A percentile compares a stretch with the other conserved stretches of the same genome.
phyloP scores from a whole-genome alignment of 1,140 invertebrate species.

The Antheraea mylitta region DNA sequence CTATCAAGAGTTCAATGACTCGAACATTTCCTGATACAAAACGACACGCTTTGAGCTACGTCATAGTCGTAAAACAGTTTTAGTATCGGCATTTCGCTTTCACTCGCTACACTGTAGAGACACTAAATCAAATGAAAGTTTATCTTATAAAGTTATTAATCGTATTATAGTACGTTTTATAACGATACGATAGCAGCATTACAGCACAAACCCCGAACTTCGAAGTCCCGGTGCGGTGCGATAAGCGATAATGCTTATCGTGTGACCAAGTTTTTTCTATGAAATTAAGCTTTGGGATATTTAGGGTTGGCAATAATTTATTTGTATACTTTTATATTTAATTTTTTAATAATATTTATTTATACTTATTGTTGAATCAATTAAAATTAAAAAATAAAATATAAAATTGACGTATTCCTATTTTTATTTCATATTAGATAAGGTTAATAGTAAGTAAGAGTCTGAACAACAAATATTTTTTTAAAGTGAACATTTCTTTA shows the following conservation, averaged over 20 bases:
- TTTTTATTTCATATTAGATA: too few species aligned
- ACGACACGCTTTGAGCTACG: neutral
- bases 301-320: conserved; percentile 16
- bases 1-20: neutral
- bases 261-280: conserved; percentile 34
- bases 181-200: conserved; percentile 5
- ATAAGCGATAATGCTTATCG: conserved; percentile 54
- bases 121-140: neutral
- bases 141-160: neutral
- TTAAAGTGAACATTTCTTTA: too few species aligned
- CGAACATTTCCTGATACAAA: neutral
- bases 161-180: conserved; percentile 1
- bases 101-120: neutral
- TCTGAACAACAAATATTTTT: too few species aligned
- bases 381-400: too few species aligned
- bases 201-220: conserved; percentile 14
- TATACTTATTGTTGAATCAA: too few species aligned
- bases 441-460: too few species aligned
- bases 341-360: neutral
- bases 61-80: neutral
- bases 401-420: too few species aligned
- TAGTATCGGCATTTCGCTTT: neutral
- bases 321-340: neutral
- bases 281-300: conserved; percentile 23
- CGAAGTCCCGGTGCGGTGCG: conserved; percentile 36